These are phyloP conservation scores for Operophtera brumata DNA, from an alignment of 2,888 invertebrate genomes.

Conservation along the genomic window DNA sequence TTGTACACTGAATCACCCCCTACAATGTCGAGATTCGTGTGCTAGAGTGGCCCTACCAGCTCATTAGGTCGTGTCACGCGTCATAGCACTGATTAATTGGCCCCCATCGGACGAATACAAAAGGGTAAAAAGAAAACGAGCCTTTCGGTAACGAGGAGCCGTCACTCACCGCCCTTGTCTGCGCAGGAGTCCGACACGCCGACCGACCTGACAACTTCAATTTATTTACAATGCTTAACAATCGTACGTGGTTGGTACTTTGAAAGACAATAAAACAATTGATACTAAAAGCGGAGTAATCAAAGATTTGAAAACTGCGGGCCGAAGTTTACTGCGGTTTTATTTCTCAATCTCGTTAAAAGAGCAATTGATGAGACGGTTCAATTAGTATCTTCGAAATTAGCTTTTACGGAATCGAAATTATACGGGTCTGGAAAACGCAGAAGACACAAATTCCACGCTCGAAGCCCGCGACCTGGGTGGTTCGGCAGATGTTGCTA, in stretches of 20 bases:
- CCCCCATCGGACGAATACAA: constrained; percentile 50
- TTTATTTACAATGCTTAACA: constrained; percentile 63
- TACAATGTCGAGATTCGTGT: constrained; percentile 41
- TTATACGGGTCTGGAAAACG: constrained; percentile 39
- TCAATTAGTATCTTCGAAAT: constrained; percentile 46
- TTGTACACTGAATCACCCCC: no score
- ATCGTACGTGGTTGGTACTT: constrained; percentile 35
- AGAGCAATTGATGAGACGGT: constrained; percentile 39
- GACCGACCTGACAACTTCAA: constrained; percentile 58
- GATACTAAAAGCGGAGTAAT: background rate
- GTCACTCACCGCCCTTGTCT: constrained; percentile 54
- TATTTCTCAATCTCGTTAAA: constrained; percentile 44
- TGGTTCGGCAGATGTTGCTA: constrained; percentile 57
- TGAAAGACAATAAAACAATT: constrained; percentile 5
- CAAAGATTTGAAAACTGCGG: background rate
- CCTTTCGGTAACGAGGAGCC: constrained; percentile 72
- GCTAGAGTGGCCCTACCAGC: constrained; percentile 37
- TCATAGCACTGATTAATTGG: constrained; percentile 77
- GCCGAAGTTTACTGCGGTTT: no score
- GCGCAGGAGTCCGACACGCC: constrained; percentile 32
- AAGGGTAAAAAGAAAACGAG: constrained; percentile 57
- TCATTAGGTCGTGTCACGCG: constrained; percentile 71
- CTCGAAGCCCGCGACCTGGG: constrained; percentile 51
- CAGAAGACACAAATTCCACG: constrained; percentile 28
- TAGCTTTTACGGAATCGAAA: constrained; percentile 44